These are phyloP conservation scores for Hypolimnas misippus DNA, from an alignment of 2,888 invertebrate genomes.

Conservation along the genomic window DNA sequence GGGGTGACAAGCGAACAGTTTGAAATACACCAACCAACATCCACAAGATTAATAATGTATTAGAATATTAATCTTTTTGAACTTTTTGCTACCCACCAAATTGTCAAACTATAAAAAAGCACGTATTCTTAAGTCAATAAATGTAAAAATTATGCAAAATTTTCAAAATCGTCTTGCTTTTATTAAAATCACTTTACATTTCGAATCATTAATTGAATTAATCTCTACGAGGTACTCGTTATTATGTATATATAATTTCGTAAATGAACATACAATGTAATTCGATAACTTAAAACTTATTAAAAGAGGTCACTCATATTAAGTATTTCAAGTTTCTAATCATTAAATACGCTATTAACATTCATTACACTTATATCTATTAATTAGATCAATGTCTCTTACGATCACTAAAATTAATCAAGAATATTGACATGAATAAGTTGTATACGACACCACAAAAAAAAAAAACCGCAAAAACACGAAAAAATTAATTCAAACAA, in stretches of 20 bases:
- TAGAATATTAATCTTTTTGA: no score
- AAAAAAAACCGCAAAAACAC: neutral
- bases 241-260: neutral
- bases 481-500: slow-evolving; percentile 2
- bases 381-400: neutral
- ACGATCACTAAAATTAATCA: neutral
- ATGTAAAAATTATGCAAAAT: no score
- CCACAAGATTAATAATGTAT: no score
- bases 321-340: slow-evolving; percentile 4
- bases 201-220: no score
- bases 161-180: no score
- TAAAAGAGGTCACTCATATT: slow-evolving; percentile 1
- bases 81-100: no score
- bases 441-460: neutral
- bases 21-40: no score
- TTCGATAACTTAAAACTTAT: neutral
- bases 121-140: no score
- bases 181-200: no score
- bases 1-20: no score
- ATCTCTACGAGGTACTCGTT: no score
- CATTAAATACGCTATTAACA: slow-evolving; percentile 5
- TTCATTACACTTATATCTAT: slow-evolving; percentile 5
- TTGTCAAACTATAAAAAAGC: no score
- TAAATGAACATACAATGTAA: neutral
- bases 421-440: neutral